Evolutionary conservation across 2,797 vertebrate genomes (phyloP).

Genomic region (Molossus alvarezi): DNA sequence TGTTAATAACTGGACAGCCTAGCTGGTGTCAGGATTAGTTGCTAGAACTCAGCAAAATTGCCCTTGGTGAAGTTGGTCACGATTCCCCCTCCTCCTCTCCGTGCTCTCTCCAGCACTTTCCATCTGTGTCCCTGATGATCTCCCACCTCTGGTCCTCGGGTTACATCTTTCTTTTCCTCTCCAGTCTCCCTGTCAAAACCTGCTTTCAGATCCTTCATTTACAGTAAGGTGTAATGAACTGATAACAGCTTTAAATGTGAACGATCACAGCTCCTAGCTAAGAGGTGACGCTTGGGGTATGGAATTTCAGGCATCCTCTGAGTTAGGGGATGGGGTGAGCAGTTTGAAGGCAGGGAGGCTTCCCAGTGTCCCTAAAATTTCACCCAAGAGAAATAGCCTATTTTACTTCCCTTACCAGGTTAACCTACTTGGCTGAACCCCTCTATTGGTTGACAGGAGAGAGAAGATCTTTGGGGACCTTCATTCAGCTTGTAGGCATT

Average conservation of each 20-base stretch:
- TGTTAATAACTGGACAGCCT: background rate
- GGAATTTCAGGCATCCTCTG: background rate
- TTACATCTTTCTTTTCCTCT: conserved; percentile 29
- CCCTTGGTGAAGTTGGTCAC: background rate
- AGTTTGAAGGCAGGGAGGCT: background rate
- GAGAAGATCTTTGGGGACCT: background rate
- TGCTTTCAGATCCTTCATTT: conserved; percentile 29
- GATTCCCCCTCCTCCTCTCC: background rate
- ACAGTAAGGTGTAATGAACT: background rate
- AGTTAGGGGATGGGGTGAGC: background rate
- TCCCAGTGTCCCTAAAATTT: background rate
- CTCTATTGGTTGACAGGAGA: background rate
- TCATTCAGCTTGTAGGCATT: background rate
- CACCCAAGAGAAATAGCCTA: background rate
- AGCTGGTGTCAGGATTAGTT: background rate
- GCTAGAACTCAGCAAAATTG: background rate
- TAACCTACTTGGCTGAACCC: conserved; percentile 3
- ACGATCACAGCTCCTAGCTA: background rate
- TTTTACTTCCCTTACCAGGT: conserved; percentile 31
- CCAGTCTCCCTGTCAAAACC: background rate
- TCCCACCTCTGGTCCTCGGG: background rate
- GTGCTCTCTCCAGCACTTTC: background rate
- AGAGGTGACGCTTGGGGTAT: background rate
- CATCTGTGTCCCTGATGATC: background rate
- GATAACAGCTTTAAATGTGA: background rate